Base-by-base conservation (phyloP, 2,797 vertebrate genomes). In the Tapera naevia region DNA sequence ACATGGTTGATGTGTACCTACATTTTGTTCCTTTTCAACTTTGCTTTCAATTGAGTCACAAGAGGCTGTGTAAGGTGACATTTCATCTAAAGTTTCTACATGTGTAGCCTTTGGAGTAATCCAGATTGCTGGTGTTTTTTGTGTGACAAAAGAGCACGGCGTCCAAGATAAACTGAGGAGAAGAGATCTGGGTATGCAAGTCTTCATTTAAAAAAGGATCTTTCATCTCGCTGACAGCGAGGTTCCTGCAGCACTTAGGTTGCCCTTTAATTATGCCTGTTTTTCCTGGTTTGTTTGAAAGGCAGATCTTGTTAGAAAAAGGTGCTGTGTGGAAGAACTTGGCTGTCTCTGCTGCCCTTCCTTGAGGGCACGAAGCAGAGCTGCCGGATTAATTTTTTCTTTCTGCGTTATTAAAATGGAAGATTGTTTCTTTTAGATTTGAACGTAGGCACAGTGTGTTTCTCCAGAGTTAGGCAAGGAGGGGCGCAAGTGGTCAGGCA, bases 241-340 rank as follows among this genome's bases (percentile, higher is more conserved):
- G 86, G 94, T 91, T 96, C 93, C 95, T 94, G 86, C 74, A 95
- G 93, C 0, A 1, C 94, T 96, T 80, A 88, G 95, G 80, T 93
- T 96, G 94, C 89, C 80, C 95, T 97, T 94, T 95, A 95, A 97
- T 97, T 96, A 94, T 3, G 61, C 50, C 83, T 93, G 86, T 33
- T 91, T 94, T 96, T 88, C 96, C 95, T 96, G 91, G 92, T 94
- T 93, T 89, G 89, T 95, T 93, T 96, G 91, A 94, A 95, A 96
- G 92, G 94, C 89, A 94, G 89, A 94, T 91, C 91, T 95, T 90
- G 80, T 93, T 94, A 92, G 91, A 76, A 95, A 91, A 94, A 93
- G 86, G 83, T 87, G 88, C 91, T 96, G 73, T 81, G 93, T 96
- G 74, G 95, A 94, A 94, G 88, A 91, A 82, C 89, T 95, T 95